Conservation (phyloP, 2,797 vertebrate genomes). For the Alosa sapidissima region DNA sequence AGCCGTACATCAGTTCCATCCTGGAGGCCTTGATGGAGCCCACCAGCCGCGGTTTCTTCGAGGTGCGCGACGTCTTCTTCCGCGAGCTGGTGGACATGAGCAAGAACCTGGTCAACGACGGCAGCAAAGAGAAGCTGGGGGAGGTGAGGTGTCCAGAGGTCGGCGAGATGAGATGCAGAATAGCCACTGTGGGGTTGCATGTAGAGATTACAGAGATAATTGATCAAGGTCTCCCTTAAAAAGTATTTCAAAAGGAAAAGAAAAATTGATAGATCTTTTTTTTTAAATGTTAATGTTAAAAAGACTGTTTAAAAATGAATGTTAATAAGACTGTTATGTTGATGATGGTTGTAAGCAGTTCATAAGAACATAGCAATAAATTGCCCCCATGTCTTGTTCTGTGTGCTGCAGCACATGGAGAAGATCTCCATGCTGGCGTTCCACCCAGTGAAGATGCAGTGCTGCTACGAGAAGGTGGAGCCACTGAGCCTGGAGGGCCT, state of each 20-base stretch:
- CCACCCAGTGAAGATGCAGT: conserved; percentile 95
- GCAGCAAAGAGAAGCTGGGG: conserved; percentile 82
- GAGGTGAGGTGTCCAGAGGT: conserved; percentile 76
- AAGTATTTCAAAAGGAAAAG: no score
- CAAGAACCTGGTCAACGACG: conserved; percentile 86
- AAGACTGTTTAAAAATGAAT: no score
- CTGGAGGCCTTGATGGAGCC: conserved; percentile 94
- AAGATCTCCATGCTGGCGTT: conserved; percentile 91
- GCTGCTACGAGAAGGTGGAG: conserved; percentile 91
- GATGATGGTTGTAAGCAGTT: no score
- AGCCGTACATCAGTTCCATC: conserved; percentile 92
- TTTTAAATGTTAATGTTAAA: no score
- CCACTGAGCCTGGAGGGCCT: conserved; percentile 89
- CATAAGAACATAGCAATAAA: no score
- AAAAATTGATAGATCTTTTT: no score
- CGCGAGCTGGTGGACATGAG: conserved; percentile 92
- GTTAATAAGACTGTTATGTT: no score
- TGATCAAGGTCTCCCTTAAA: no score
- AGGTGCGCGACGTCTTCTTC: conserved; percentile 90
- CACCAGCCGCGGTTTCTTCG: conserved; percentile 89
- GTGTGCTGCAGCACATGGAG: conserved; percentile 79
- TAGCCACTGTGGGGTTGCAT: neutral
- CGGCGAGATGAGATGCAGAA: no score
- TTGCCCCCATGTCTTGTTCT: no score
- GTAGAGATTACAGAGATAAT: neutral